phyloP scores from a whole-genome alignment of 2,797 vertebrate species.

The Odontamblyopus rebecca region DNA sequence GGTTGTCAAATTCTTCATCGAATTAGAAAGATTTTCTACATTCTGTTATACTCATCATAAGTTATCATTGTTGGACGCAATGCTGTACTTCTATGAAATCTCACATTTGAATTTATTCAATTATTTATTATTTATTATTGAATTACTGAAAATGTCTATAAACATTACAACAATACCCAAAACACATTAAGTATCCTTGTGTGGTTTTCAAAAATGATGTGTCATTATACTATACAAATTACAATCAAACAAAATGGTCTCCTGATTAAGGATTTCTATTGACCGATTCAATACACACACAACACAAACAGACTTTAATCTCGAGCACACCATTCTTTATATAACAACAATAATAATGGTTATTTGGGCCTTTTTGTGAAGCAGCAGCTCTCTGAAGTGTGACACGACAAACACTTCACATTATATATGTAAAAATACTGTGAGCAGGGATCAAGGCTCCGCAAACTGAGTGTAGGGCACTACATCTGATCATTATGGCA shows the following conservation, averaged over 20 bases:
- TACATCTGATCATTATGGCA: neutral
- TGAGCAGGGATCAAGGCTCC: neutral
- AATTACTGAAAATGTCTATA: neutral
- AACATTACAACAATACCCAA: neutral
- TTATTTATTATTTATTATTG: no score
- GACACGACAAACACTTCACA: slow-evolving; percentile 56
- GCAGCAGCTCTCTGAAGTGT: slow-evolving; percentile 60
- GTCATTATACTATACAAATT: neutral
- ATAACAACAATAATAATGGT: slow-evolving; percentile 14
- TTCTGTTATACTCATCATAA: neutral
- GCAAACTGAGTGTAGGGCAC: no score
- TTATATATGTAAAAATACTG: neutral
- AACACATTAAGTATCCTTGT: neutral
- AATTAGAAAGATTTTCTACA: neutral
- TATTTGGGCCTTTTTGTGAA: slow-evolving; percentile 44
- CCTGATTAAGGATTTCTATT: neutral
- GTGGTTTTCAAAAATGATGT: no score
- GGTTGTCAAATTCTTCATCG: neutral
- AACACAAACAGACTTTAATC: neutral
- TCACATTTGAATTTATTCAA: neutral
- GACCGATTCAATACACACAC: neutral
- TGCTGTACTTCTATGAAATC: neutral
- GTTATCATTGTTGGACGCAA: neutral
- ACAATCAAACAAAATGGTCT: neutral
- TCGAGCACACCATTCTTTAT: slow-evolving; percentile 19